Base-by-base conservation (phyloP, 2,797 vertebrate species). In the Gambelia wislizenii region DNA sequence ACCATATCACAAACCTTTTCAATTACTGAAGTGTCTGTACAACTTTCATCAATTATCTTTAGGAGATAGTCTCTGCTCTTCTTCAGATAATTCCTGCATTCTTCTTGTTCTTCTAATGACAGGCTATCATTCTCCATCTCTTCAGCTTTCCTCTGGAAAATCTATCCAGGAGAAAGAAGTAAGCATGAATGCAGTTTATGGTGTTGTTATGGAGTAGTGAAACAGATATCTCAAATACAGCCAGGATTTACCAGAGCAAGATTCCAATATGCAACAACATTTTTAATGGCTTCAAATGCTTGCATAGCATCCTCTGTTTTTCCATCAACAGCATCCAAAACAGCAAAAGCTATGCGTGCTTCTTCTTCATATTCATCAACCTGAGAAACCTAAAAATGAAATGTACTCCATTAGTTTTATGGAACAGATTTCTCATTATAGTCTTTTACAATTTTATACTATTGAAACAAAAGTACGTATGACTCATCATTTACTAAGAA, bases 91-190 rank as follows among this genome's bases (percentile, higher is more conserved):
- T 94, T 92, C 96, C 98, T 96, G 96, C 95, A 96, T 95, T 99
- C 94, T 95, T 98, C 98, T 84, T 99, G 98, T 27, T 98, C 98
- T 96, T 99, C 98, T 91, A 95, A 92, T 61, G 97, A 95, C 89
- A 96, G 87, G 1, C 97, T 97, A 95, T 99, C 97, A 92, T 97
- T 98, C 92, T 98, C 98, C 91, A 98, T 97, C 87, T 99, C 98
- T 94, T 99, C 98, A 83, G 98, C 98, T 90, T 99, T 98, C 77
- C 98, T 98, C 91, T 98, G 98, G 94, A 98, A 99, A 94, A 99
- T 98, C 99, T 99, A 94, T 14, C 80, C 6, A 91, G 87, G 16
- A 91, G 90, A 13, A 27, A 59, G 30, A 75, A 87, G 9, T 70
- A 33, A 74, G 89, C 39, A 87, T 85, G 44, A 91, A 76, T 33